phyloP scores from a whole-genome alignment of 2,888 invertebrate species.

The Melangyna quadrimaculata region DNA sequence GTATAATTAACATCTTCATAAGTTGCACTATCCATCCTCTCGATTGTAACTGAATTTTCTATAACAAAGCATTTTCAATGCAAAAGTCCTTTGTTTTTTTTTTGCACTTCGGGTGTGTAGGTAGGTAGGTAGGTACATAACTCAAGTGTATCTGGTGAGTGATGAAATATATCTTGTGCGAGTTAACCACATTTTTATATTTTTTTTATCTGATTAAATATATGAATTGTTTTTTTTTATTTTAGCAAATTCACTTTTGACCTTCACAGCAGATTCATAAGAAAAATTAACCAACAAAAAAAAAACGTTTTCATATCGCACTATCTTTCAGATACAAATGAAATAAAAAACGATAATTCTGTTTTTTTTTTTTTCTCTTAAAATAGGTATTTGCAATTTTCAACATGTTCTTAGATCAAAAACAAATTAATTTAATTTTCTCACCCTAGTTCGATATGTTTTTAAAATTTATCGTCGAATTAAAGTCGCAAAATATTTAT shows the following conservation, averaged over 20 bases:
- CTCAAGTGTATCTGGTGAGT: constrained; percentile 9
- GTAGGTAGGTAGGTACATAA: too few species aligned
- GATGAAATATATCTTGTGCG: constrained; percentile 2
- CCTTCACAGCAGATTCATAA: constrained; percentile 35
- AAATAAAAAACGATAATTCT: neutral
- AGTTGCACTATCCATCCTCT: constrained; percentile 31
- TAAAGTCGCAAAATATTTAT: neutral
- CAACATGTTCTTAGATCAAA: neutral
- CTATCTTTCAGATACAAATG: neutral
- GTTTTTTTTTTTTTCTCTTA: neutral
- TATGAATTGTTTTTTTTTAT: neutral
- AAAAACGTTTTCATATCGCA: neutral
- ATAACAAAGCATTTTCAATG: neutral
- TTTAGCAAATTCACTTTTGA: constrained; percentile 43
- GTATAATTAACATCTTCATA: constrained; percentile 49
- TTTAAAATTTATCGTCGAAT: neutral
- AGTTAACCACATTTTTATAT: constrained; percentile 1
- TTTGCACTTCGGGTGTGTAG: constrained; percentile 33
- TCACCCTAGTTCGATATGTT: constrained; percentile 43
- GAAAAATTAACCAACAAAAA: neutral
- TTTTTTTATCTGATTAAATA: constrained; percentile 4
- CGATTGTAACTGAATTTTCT: constrained; percentile 58
- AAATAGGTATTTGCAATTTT: neutral
- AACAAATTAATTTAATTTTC: constrained; percentile 20
- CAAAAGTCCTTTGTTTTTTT: neutral